A percentile compares a stretch with the other conserved stretches of the same genome.
These are phyloP conservation scores for Cepaea nemoralis DNA, from an alignment of 1,140 invertebrate genomes.

Conservation along the genomic window DNA sequence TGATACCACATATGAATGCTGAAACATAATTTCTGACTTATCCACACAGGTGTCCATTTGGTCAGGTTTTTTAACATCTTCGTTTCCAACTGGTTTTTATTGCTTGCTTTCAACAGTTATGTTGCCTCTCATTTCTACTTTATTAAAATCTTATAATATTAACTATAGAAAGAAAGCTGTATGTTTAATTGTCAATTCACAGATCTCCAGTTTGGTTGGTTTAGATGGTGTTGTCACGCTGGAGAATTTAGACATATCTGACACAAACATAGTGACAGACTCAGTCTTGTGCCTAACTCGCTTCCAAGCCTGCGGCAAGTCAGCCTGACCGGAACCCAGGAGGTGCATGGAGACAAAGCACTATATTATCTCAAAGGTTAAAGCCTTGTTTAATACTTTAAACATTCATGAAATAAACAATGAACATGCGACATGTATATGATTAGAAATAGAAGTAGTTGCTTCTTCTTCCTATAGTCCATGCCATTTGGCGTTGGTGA, in stretches of 20 bases:
- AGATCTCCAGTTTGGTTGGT: slow-evolving; percentile 33
- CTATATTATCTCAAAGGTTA: slow-evolving; percentile 36
- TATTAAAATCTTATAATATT: too few relatives aligned
- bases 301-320: slow-evolving; percentile 15
- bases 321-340: slow-evolving; percentile 33
- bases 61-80: too few relatives aligned
- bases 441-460: background rate
- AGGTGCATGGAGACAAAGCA: slow-evolving; percentile 36
- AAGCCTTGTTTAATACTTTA: background rate
- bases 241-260: slow-evolving; percentile 33
- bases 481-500: too few relatives aligned
- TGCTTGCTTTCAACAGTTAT: too few relatives aligned
- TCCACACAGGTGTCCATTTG: too few relatives aligned
- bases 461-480: too few relatives aligned
- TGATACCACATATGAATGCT: too few relatives aligned
- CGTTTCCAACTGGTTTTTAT: too few relatives aligned
- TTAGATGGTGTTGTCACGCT: slow-evolving; percentile 26
- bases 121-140: too few relatives aligned
- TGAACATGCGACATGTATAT: background rate
- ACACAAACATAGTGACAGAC: slow-evolving; percentile 37
- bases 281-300: slow-evolving; percentile 33
- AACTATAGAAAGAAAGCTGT: too few relatives aligned
- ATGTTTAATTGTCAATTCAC: too few relatives aligned
- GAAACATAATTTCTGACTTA: too few relatives aligned
- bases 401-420: background rate